Base-by-base conservation (phyloP, 2,888 invertebrate genomes). In the Candidula unifasciata region DNA sequence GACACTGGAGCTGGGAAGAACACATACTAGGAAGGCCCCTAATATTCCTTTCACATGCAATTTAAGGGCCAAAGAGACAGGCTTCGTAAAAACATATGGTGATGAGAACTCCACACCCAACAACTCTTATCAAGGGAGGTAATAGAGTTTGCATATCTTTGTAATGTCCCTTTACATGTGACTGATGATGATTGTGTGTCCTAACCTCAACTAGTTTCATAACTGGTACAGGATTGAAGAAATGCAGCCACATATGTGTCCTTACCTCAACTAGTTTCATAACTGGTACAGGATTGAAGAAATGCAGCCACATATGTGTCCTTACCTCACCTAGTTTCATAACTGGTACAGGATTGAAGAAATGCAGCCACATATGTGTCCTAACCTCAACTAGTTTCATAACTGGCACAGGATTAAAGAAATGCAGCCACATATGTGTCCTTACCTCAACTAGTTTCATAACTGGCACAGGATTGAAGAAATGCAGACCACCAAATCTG, bases 331-430 rank as follows among this genome's bases (percentile, higher is more conserved):
- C 94, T 0, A 98, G 95, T 91, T 96, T 96, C 97, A 98, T 97
- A 78, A 97, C 95, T 0, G 97, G 97, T 5, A 94, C 97, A 0
- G 97, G 97, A 93, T 97, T 97, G 94, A 98, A 98, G 94, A 98
- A 98, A 93, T 98, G 97, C 64, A 97, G 95, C 0, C 97, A n/a
- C n/a, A n/a, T n/a, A n/a, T 44, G 44, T 44, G 44, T 64, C 57
- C 80, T 87, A 87, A 95, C 95, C 94, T 98, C 98, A 35, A 98
- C 94, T 0, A 98, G 95, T 91, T 96, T 96, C 97, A 98, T 97
- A 78, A 97, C 95, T 0, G 97, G 97, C 8, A 94, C 97, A 0
- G 97, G 97, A 93, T 97, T 97, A 94, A 98, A 98, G 94, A 98
- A 98, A 93, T 98, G 97, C 64, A 97, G 95, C 0, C 97, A n/a